These are phyloP conservation scores for Ictalurus furcatus DNA, from an alignment of 2,113 vertebrate species.

Conservation along the genomic window DNA sequence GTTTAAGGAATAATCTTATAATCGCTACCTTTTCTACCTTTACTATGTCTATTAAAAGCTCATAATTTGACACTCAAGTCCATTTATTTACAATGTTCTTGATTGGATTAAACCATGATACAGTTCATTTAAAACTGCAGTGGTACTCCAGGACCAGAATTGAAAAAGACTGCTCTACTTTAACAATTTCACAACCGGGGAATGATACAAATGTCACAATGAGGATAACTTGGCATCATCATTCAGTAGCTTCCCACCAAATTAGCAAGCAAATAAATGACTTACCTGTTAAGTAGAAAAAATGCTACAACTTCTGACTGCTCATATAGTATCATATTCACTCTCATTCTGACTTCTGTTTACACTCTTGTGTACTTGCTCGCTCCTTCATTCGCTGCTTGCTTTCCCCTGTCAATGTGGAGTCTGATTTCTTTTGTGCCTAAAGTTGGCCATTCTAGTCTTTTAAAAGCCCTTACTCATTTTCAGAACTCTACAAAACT, in stretches of 20 bases:
- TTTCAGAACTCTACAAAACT: not conserved
- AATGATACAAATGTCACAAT: not conserved
- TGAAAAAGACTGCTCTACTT: not conserved
- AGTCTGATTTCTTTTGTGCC: not conserved
- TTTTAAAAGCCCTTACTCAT: not conserved
- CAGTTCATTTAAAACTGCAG: not conserved
- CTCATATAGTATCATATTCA: not conserved
- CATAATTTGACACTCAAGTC: not conserved
- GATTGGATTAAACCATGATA: not conserved
- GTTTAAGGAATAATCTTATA: not conserved
- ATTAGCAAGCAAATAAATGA: not conserved
- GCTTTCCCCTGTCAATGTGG: not conserved
- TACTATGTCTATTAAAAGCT: not conserved
- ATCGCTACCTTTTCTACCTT: not conserved
- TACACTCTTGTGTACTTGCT: not conserved
- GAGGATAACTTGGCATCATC: not conserved
- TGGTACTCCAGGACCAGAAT: not conserved
- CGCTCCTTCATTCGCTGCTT: not conserved
- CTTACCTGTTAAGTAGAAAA: not conserved
- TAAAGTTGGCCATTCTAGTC: not conserved
- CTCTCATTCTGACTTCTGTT: not conserved
- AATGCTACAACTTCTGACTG: not conserved
- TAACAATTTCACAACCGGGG: not conserved
- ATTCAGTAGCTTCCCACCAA: not conserved
- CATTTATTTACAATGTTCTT: not conserved